phyloP scores from a whole-genome alignment of 2,888 invertebrate species.

The Dione juno region DNA sequence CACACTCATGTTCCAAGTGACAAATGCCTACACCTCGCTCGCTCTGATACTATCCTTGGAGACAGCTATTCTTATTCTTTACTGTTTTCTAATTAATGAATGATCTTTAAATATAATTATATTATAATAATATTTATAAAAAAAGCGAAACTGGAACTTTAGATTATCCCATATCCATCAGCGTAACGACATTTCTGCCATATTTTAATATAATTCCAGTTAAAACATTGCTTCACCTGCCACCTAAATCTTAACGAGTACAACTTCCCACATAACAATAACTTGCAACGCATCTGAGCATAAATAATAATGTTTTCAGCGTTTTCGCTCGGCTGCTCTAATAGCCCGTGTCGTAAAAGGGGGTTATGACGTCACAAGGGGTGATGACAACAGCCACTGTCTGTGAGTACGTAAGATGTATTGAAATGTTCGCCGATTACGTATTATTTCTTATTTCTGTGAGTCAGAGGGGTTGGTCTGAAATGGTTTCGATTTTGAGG shows the following conservation, averaged over 20 bases:
- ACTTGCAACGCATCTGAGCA: slow-evolving; percentile 27
- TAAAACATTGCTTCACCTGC: neutral
- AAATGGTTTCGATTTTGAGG: neutral
- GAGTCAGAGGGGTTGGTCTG: slow-evolving; percentile 8
- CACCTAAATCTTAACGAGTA: slow-evolving; percentile 23
- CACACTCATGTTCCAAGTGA: no score
- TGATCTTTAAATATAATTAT: no score
- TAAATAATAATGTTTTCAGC: slow-evolving; percentile 48
- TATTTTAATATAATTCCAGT: neutral
- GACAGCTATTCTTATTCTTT: no score
- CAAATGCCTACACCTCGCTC: no score
- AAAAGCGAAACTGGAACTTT: neutral
- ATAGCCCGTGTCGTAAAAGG: slow-evolving; percentile 65
- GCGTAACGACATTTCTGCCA: neutral
- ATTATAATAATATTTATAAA: no score
- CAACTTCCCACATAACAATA: slow-evolving; percentile 29
- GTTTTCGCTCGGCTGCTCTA: slow-evolving; percentile 54
- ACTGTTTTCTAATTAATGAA: no score
- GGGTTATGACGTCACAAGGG: slow-evolving; percentile 53
- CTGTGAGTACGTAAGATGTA: slow-evolving; percentile 23
- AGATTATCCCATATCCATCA: neutral
- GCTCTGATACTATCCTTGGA: no score
- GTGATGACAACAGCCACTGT: slow-evolving; percentile 6
- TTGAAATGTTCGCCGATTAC: slow-evolving; percentile 28
- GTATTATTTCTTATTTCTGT: slow-evolving; percentile 24